These are phyloP conservation scores for Halictus quadricinctus DNA, from an alignment of 2,888 invertebrate species.

Conservation along the genomic window DNA sequence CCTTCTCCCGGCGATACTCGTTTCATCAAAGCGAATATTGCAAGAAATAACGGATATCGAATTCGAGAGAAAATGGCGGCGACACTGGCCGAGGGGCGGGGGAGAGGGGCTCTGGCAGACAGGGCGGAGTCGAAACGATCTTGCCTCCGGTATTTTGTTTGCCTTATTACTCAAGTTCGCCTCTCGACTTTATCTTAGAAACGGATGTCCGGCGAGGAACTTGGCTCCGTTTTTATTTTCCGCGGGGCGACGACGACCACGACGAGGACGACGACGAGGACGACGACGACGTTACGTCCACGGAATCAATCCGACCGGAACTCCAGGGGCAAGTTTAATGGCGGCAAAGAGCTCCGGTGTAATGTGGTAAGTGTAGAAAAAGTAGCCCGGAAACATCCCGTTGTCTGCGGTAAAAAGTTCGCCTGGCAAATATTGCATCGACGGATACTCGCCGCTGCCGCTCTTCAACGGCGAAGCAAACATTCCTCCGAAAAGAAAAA, in stretches of 20 bases:
- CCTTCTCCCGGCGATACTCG: not conserved
- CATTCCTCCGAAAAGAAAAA: not conserved
- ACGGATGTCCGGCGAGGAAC: conserved; percentile 1
- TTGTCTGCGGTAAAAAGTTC: conserved; percentile 4
- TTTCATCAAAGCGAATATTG: not conserved
- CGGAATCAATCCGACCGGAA: conserved; percentile 31
- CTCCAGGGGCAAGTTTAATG: conserved; percentile 19
- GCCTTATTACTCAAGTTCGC: conserved; percentile 15
- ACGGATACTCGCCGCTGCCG: not conserved
- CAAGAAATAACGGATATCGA: conserved; percentile 11
- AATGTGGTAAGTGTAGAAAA: not conserved
- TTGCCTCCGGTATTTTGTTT: conserved; percentile 13
- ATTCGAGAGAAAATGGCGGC: not conserved
- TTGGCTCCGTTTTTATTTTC: conserved; percentile 34
- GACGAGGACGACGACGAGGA: not conserved
- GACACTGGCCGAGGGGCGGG: not conserved
- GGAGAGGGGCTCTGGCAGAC: too few relatives aligned
- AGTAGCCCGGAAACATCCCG: not conserved
- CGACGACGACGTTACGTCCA: conserved; percentile 1
- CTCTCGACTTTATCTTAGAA: conserved; percentile 23
- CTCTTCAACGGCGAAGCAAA: not conserved
- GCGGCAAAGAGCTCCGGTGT: not conserved
- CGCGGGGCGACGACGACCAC: not conserved
- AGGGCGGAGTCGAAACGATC: not conserved
- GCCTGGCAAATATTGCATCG: not conserved